Base-by-base conservation (phyloP, 2,797 vertebrate species). In the Melanotaenia pygmaea region DNA sequence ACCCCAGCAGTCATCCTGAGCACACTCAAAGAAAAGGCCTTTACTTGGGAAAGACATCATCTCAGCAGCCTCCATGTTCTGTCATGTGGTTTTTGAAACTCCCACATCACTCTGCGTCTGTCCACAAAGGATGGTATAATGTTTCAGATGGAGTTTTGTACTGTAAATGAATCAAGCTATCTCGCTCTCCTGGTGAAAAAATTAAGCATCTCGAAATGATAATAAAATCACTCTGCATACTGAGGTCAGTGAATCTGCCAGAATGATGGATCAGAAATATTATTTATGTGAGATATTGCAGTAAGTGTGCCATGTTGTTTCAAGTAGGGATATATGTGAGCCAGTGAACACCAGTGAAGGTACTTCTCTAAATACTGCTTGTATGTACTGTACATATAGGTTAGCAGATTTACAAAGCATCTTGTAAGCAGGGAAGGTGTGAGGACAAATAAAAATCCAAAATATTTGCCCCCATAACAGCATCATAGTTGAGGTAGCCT, bases 351-450 rank as follows among this genome's bases (percentile, higher is more conserved):
- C 83, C 80, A 76, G 81, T 88, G 81, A 85, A 84, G 88, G 84
- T 85, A 79, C 88, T 88, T 87, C 83, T 84, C 83, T 91, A 82
- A 91, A 91, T 89, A 87, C 90, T 92, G 90, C 93, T 92, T 86
- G 88, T 94, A 90, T 95, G 93, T 94, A 93, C 90, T 95, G 93
- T 94, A 94, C 89, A 94, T 94, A 94, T 82, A 89, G 88, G 78
- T 86, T 85, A 89, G 85, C 83, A 70, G 91, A 90, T 84, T 85
- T 87, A 88, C 86, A 82, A 83, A 77, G 77, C 78, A 72, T 84
- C 63, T 74, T 74, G 83, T 89, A 76, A 35, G 67, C 74, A 74
- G 85, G 87, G 72, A 68, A 66, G 82, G 81, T 78, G 70, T 77
- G 68, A 87, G 74, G 86, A 88, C 78, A 75, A 91, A 86, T 61